A percentile compares a stretch with the other conserved stretches of the same genome.
Evolutionary conservation across 2,113 vertebrate genomes (phyloP).

Genomic region (Ursus arctos): DNA sequence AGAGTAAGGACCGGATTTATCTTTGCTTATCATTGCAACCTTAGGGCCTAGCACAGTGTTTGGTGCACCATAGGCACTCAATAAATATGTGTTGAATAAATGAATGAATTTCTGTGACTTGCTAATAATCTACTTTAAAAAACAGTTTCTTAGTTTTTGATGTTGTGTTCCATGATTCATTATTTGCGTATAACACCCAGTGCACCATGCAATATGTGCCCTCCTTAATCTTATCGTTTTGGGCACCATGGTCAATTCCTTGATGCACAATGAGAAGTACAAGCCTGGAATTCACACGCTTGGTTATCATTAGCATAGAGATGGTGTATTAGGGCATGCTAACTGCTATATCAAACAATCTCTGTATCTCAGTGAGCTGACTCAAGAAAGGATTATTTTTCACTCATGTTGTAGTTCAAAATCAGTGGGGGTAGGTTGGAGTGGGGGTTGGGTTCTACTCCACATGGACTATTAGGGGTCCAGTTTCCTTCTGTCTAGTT

Average conservation of each 20-base stretch:
- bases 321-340: background rate
- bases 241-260: background rate
- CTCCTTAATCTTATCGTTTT: slow-evolving; percentile 10
- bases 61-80: background rate
- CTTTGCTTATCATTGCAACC: background rate
- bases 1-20: background rate
- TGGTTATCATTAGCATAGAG: slow-evolving; percentile 23
- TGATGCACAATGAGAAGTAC: background rate
- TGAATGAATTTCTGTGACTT: background rate
- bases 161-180: no score
- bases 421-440: background rate
- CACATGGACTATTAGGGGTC: background rate
- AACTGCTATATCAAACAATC: slow-evolving; percentile 1
- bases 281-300: slow-evolving; percentile 18
- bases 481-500: background rate
- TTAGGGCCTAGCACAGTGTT: background rate
- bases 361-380: slow-evolving; percentile 11
- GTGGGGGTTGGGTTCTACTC: background rate
- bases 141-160: background rate
- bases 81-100: background rate
- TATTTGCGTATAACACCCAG: no score
- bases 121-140: background rate
- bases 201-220: no score
- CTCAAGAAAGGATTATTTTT: slow-evolving; percentile 39
- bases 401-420: background rate